Evolutionary conservation across 2,113 vertebrate genomes (phyloP).

Genomic region (Kryptolebias marmoratus): DNA sequence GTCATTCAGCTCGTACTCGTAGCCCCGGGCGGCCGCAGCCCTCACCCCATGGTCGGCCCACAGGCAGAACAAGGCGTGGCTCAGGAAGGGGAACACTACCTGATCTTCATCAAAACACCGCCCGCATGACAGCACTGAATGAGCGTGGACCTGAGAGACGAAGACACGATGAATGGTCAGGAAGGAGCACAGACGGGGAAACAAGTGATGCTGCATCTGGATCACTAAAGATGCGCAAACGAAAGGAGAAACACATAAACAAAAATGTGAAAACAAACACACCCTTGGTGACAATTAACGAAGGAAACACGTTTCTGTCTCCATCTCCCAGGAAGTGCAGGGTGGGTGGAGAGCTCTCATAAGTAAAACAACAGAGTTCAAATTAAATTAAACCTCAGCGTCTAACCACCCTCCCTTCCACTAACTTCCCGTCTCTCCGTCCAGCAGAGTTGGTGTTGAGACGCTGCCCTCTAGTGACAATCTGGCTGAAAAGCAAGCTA

Average conservation of each 20-base stretch:
- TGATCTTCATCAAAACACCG: conserved; percentile 79
- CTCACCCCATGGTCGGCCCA: conserved; percentile 77
- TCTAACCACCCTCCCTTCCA: conserved; percentile 22
- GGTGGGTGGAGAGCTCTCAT: conserved; percentile 42
- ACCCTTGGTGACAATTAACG: conserved; percentile 32
- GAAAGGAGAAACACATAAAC: conserved; percentile 1
- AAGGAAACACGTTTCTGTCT: conserved; percentile 46
- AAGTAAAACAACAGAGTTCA: conserved; percentile 49
- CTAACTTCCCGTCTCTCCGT: conserved; percentile 5
- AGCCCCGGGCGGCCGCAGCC: conserved; percentile 68
- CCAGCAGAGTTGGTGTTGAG: neutral
- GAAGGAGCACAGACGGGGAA: conserved; percentile 23
- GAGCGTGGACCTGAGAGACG: conserved; percentile 74
- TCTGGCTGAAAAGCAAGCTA: conserved; percentile 7
- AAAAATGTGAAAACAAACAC: conserved; percentile 22
- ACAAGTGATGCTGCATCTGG: conserved; percentile 13
- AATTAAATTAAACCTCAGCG: conserved; percentile 51
- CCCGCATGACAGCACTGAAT: conserved; percentile 79
- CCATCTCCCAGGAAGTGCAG: conserved; percentile 38
- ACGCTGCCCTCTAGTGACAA: conserved; percentile 58
- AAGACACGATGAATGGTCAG: conserved; percentile 26
- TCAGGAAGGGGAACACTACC: conserved; percentile 76
- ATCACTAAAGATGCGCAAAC: conserved; percentile 18
- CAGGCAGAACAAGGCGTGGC: conserved; percentile 76
- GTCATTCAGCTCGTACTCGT: conserved; percentile 81